These are phyloP conservation scores for Synergus itoensis DNA, from an alignment of 2,888 invertebrate genomes.

Conservation along the genomic window DNA sequence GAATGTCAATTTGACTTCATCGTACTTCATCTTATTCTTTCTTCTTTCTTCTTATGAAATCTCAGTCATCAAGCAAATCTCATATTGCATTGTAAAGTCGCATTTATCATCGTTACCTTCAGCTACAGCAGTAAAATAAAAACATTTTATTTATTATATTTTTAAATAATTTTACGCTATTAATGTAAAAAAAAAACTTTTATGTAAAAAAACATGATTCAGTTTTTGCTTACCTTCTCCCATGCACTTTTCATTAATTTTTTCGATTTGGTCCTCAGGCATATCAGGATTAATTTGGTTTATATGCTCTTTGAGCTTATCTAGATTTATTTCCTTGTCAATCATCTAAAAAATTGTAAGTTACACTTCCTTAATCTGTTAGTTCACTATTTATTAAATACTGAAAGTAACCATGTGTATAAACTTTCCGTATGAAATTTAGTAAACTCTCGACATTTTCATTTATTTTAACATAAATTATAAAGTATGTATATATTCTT, in stretches of 20 bases:
- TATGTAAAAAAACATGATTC: not conserved
- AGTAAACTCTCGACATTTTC: not conserved
- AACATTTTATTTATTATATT: not conserved
- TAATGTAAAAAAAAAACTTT: too few relatives aligned
- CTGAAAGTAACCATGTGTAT: too few relatives aligned
- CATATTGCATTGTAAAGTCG: conserved; percentile 3
- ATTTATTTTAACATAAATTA: not conserved
- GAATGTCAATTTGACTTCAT: not conserved
- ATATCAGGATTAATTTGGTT: not conserved
- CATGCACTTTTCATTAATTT: not conserved
- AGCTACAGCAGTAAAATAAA: not conserved
- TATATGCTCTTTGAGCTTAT: accelerated
- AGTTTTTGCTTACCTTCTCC: not conserved
- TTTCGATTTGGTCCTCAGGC: not conserved
- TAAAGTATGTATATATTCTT: too few relatives aligned
- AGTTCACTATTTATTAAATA: too few relatives aligned
- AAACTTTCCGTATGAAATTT: too few relatives aligned
- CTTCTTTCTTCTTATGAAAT: not conserved
- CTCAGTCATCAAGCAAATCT: not conserved
- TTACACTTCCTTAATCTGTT: not conserved
- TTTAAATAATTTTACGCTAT: too few relatives aligned
- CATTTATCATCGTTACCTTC: conserved; percentile 3
- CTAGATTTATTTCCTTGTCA: not conserved
- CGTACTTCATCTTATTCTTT: not conserved
- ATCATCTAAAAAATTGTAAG: not conserved